These are phyloP conservation scores for Heterodera carotae DNA, from an alignment of 1,140 invertebrate genomes.

Conservation along the genomic window DNA sequence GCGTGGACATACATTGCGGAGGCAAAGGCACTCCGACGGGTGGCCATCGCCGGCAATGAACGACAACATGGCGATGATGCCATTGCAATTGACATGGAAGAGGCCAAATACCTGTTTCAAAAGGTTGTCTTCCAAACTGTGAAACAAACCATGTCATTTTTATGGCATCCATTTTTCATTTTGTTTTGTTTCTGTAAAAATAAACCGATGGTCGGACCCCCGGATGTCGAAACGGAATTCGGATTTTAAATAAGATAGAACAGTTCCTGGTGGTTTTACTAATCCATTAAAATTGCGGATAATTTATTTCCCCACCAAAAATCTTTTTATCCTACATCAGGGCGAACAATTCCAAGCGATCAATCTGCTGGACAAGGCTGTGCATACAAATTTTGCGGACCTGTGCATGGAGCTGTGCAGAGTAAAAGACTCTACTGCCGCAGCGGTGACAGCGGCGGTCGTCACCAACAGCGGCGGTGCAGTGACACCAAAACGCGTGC, in stretches of 20 bases:
- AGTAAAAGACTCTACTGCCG: no score
- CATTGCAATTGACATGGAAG: slow-evolving; percentile 32
- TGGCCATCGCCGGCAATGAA: not conserved
- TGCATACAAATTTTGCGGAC: slow-evolving; percentile 26
- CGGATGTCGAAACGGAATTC: no score
- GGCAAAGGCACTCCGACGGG: slow-evolving; percentile 6
- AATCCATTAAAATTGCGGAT: not conserved
- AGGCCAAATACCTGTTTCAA: slow-evolving; percentile 26
- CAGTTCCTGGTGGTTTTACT: no score
- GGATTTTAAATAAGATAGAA: no score
- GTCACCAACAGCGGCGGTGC: not conserved
- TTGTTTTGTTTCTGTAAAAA: no score
- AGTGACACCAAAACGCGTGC: no score
- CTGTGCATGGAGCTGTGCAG: slow-evolving; percentile 6
- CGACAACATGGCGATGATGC: slow-evolving; percentile 3
- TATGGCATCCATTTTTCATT: no score
- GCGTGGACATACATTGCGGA: slow-evolving; percentile 2
- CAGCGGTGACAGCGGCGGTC: no score
- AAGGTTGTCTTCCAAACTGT: no score
- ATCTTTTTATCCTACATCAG: not conserved
- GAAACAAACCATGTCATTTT: no score
- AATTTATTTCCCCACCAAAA: not conserved
- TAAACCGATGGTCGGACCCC: no score
- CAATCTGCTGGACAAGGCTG: slow-evolving; percentile 30
- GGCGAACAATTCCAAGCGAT: slow-evolving; percentile 22